Conservation (phyloP, 2,113 vertebrate species). For the Pteronura brasiliensis region DNA sequence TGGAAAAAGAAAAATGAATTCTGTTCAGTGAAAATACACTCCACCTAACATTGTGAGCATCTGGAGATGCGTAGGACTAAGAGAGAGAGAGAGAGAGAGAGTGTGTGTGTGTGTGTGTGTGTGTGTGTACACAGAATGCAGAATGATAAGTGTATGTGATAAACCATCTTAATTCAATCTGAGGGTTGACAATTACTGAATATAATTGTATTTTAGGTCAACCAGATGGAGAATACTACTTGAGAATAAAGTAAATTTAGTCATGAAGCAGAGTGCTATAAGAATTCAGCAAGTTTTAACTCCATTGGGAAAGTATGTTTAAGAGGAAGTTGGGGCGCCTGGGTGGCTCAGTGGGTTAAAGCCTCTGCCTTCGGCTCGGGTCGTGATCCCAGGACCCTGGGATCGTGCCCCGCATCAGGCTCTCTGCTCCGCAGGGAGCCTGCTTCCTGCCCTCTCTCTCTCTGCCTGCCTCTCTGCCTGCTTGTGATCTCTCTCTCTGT, state of each 20-base stretch:
- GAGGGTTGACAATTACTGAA: not conserved
- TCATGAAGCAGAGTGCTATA: not conserved
- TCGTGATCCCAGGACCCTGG: too few species aligned
- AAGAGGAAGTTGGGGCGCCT: not conserved
- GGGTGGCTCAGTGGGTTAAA: too few species aligned
- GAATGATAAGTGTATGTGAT: not conserved
- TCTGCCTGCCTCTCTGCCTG: too few species aligned
- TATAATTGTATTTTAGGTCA: not conserved
- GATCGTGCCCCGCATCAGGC: too few species aligned
- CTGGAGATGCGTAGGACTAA: not conserved
- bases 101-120: not conserved
- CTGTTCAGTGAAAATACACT: not conserved
- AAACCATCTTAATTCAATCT: not conserved
- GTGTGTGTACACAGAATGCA: not conserved
- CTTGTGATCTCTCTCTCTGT: too few species aligned
- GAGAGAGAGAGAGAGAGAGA: not conserved
- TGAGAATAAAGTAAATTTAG: not conserved
- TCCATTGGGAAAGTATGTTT: not conserved
- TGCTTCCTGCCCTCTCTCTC: too few species aligned
- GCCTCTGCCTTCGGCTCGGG: too few species aligned
- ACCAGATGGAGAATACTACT: not conserved
- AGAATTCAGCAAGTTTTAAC: not conserved
- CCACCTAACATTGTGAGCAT: not conserved
- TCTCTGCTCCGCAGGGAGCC: too few species aligned
- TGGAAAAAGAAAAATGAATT: not conserved